Evolutionary conservation across 2,888 invertebrate species (phyloP).

Genomic region (Arrhopalites spinosus): DNA sequence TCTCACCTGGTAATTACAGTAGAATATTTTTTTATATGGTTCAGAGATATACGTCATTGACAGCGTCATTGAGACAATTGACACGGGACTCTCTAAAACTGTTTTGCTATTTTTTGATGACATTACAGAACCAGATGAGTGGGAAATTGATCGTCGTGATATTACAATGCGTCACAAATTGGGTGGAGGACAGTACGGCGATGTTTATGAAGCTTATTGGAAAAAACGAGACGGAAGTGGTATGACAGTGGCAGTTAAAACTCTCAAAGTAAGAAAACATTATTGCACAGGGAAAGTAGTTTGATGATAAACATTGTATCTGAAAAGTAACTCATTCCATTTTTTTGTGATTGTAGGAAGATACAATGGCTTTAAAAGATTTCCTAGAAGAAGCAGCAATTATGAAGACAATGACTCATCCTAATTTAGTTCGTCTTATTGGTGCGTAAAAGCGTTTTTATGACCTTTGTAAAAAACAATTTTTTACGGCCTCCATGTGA

Average conservation of each 20-base stretch:
- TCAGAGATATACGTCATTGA: too few relatives aligned
- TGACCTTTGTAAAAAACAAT: too few relatives aligned
- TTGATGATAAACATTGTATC: too few relatives aligned
- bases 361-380: slow-evolving; percentile 98
- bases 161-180: slow-evolving; percentile 97
- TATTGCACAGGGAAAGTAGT: too few relatives aligned
- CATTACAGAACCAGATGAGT: slow-evolving; percentile 79
- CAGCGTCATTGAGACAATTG: too few relatives aligned
- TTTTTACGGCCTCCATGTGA: too few relatives aligned
- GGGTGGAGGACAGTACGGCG: slow-evolving; percentile 82
- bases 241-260: slow-evolving; percentile 98
- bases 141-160: slow-evolving; percentile 98
- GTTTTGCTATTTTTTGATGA: neutral
- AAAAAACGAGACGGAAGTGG: slow-evolving; percentile 69
- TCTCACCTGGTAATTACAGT: slow-evolving; percentile 71
- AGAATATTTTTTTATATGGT: neutral
- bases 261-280: slow-evolving; percentile 74
- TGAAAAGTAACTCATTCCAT: neutral
- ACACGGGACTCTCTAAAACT: neutral
- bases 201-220: slow-evolving; percentile 80
- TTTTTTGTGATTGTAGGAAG: slow-evolving; percentile 68
- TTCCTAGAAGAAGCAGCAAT: slow-evolving; percentile 98
- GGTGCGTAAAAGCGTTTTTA: slow-evolving; percentile 59
- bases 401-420: slow-evolving; percentile 99
- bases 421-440: slow-evolving; percentile 95